These are phyloP conservation scores for Cynocephalus volans DNA, from an alignment of 2,113 vertebrate genomes.

Conservation along the genomic window DNA sequence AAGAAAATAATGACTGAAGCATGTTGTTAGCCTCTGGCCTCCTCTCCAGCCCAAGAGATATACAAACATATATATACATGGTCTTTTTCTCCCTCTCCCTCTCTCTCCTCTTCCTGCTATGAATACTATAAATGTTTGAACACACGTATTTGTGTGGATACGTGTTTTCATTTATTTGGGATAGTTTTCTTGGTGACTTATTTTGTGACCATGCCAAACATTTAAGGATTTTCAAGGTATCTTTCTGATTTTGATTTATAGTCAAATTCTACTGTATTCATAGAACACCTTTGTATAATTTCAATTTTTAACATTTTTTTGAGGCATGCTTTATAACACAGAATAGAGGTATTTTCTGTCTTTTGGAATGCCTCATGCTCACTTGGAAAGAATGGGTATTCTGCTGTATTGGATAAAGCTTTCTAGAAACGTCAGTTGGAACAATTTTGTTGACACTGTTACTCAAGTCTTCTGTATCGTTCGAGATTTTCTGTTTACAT, in stretches of 20 bases:
- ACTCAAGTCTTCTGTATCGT: not conserved
- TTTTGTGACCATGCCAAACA: conserved; percentile 18
- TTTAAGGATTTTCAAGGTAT: not conserved
- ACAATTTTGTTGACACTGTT: not conserved
- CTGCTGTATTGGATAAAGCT: not conserved
- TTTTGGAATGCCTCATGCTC: not conserved
- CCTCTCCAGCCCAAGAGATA: not conserved
- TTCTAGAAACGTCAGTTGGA: not conserved
- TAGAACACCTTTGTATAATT: not conserved
- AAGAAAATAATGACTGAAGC: not conserved
- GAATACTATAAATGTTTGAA: not conserved
- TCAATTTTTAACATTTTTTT: not conserved
- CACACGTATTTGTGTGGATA: not conserved
- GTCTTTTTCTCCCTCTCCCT: not conserved
- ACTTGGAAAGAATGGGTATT: not conserved
- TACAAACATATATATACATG: not conserved
- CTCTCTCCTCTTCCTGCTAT: not conserved
- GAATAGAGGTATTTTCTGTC: not conserved
- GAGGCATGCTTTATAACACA: not conserved
- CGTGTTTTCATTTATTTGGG: not conserved
- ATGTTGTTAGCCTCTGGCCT: not conserved
- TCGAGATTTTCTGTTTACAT: not conserved
- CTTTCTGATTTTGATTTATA: not conserved
- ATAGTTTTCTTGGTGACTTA: not conserved
- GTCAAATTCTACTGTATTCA: not conserved